Base-by-base conservation (phyloP, 2,797 vertebrate genomes). In the Ptychobarbus kaznakovi region DNA sequence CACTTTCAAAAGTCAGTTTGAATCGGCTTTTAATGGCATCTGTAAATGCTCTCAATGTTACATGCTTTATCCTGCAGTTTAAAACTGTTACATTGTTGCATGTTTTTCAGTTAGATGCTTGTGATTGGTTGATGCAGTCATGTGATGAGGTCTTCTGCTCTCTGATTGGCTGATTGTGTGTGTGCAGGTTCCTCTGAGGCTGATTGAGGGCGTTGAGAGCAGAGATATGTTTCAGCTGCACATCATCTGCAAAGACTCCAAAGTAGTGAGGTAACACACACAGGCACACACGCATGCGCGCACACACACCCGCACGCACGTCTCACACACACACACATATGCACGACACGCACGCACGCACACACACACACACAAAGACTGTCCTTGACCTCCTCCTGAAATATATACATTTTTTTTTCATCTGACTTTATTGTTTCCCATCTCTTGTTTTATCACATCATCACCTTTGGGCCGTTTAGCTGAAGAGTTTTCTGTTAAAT, bases 181-280 rank as follows among this genome's bases (percentile, higher is more conserved):
- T 83, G 86, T 90, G 66, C 93, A 99, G 98, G 97, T 99, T 91
- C 98, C 98, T 93, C 97, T 99, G 91, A 96, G 97, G 93, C 96
- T 99, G 93, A 99, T 99, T 89, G 98, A 99, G 90, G 95, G 94
- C 0, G 98, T 99, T 94, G 98, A 99, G 94, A 97, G 97, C 93
- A 96, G 98, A 93, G 98, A 99, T 89, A 99, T 99, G 98, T 99
- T 99, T 92, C 98, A 99, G 94, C 94, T 99, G 89, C 98, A 99
- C 93, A 99, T 99, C 38, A 94, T 98, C 93, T 99, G 98, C 96
- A 99, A 99, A 93, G 98, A 99, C 95, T 99, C 97, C 91, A 99
- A 99, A 95, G 96, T 99, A 92, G 97, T 99, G 92, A 97, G 98
- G 98, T 99, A 94, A 84, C 5, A 42, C 49, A 46, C 68, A 61